phyloP scores from a whole-genome alignment of 1,140 invertebrate genomes.

The Drosophila gunungcola region DNA sequence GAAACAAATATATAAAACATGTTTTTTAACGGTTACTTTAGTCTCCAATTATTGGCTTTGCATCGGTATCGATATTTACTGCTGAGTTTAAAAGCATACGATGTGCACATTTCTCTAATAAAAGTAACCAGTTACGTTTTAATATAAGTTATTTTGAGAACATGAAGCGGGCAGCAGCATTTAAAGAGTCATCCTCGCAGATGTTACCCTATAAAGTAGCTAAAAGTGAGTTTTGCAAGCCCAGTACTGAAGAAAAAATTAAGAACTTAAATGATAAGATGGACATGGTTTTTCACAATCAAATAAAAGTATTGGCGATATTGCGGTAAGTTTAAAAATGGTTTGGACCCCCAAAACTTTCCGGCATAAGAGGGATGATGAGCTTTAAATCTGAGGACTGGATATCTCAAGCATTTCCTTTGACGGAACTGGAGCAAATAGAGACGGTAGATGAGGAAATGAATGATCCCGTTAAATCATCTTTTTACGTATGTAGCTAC shows the following conservation, averaged over 20 bases:
- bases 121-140: not conserved
- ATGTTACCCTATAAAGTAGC: not conserved
- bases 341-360: not conserved
- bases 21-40: not conserved
- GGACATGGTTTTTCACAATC: constrained; percentile 33
- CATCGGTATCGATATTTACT: not conserved
- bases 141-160: not conserved
- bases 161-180: not conserved
- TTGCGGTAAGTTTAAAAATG: constrained; percentile 12
- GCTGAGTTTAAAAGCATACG: not conserved
- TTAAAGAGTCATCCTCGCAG: not conserved
- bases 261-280: constrained; percentile 31
- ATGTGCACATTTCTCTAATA: not conserved
- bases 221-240: not conserved
- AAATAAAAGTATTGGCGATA: constrained; percentile 25
- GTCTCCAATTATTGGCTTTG: not conserved
- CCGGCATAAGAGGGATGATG: not conserved
- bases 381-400: not conserved
- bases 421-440: constrained; percentile 24
- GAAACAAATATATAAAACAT: not conserved
- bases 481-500: constrained; percentile 7
- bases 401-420: constrained; percentile 27
- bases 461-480: constrained; percentile 17
- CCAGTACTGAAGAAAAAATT: constrained; percentile 25
- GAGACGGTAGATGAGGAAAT: constrained; percentile 32